phyloP scores from a whole-genome alignment of 2,113 vertebrate genomes.

The Apodemus sylvaticus region DNA sequence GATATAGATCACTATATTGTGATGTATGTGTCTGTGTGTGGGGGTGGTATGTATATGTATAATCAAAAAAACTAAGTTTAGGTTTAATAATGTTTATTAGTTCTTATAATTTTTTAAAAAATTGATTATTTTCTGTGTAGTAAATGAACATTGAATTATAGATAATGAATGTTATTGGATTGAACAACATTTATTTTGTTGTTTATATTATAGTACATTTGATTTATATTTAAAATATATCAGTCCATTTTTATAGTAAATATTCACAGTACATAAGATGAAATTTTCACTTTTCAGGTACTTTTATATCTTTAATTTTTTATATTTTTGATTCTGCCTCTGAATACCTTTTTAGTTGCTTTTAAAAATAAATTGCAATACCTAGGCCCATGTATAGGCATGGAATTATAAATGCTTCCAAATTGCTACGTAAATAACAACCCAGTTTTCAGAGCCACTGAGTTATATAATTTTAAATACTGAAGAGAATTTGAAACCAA shows the following conservation, averaged over 20 bases:
- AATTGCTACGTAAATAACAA: background rate
- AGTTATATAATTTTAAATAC: conserved; percentile 14
- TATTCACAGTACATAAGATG: background rate
- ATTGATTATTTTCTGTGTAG: background rate
- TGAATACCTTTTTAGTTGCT: background rate
- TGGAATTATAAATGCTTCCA: background rate
- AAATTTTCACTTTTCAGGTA: background rate
- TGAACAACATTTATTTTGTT: background rate
- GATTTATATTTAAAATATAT: background rate
- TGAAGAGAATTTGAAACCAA: background rate
- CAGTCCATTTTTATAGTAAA: background rate
- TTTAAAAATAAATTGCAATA: conserved; percentile 25
- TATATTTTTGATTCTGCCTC: background rate
- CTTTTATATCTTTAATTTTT: background rate
- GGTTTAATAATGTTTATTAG: background rate
- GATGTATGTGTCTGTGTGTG: background rate
- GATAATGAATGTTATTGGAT: background rate
- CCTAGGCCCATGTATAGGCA: background rate
- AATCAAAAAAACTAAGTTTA: background rate
- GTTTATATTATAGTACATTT: conserved; percentile 3
- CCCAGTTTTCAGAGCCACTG: background rate
- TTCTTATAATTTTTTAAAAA: background rate
- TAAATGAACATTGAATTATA: background rate
- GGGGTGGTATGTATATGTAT: background rate
- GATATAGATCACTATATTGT: background rate